A percentile compares a stretch with the other conserved stretches of the same genome.
These are phyloP conservation scores for Caloenas nicobarica DNA, from an alignment of 2,113 vertebrate genomes.

Conservation along the genomic window DNA sequence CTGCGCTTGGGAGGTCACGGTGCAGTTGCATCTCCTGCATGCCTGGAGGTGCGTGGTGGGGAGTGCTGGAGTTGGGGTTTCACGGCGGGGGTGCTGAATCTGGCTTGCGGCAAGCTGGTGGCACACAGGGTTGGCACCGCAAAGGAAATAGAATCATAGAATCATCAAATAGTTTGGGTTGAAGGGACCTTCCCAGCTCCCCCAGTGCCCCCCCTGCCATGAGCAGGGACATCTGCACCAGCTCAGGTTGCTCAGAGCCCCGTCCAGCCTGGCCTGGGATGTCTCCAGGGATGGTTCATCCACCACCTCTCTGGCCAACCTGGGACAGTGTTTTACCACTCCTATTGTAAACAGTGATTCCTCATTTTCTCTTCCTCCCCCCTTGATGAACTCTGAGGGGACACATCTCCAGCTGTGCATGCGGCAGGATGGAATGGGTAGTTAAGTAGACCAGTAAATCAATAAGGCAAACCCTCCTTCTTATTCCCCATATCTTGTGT, in stretches of 20 bases:
- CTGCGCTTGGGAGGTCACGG: neutral
- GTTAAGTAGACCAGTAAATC: neutral
- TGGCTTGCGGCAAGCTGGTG: neutral
- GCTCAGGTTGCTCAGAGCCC: no score
- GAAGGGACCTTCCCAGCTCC: no score
- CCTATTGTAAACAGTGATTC: neutral
- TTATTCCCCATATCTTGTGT: neutral
- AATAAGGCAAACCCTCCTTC: neutral
- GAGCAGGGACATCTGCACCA: no score
- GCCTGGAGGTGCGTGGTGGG: neutral
- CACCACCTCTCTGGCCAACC: no score
- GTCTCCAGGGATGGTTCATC: no score
- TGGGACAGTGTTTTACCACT: no score
- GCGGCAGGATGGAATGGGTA: neutral
- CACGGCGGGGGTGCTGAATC: neutral
- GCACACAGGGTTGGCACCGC: neutral
- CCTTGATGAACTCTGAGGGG: accelerated
- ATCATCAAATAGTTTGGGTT: no score
- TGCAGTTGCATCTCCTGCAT: neutral
- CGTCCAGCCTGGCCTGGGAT: no score
- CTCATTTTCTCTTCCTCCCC: neutral
- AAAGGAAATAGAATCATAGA: neutral
- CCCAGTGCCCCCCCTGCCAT: no score
- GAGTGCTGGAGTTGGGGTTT: neutral
- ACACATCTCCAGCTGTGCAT: neutral